Percentiles rank a stretch among this genome's conserved stretches.
These are phyloP conservation scores for Pammene fasciana DNA, from an alignment of 2,888 invertebrate species.

Conservation along the genomic window DNA sequence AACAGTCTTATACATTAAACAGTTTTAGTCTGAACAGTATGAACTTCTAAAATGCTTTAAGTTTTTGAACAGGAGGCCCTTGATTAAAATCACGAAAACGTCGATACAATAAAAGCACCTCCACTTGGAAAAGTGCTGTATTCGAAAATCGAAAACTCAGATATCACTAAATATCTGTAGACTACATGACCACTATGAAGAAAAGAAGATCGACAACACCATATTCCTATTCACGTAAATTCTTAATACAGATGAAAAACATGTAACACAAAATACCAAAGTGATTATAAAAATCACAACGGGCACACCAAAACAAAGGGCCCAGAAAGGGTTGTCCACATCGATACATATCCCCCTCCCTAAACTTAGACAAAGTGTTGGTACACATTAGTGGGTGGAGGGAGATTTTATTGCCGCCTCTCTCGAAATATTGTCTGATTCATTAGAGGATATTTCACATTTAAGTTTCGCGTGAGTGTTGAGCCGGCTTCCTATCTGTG, in stretches of 20 bases:
- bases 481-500: slow-evolving; percentile 57
- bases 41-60: too few relatives aligned
- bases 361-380: slow-evolving; percentile 77
- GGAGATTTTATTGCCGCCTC: slow-evolving; percentile 80
- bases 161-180: too few relatives aligned
- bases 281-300: slow-evolving; percentile 30
- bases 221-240: too few relatives aligned
- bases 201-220: too few relatives aligned
- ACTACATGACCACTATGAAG: too few relatives aligned
- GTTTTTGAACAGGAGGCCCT: too few relatives aligned
- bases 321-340: slow-evolving; percentile 57
- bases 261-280: neutral
- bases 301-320: slow-evolving; percentile 32
- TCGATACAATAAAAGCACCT: too few relatives aligned
- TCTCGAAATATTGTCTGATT: slow-evolving; percentile 84
- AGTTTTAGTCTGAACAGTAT: too few relatives aligned
- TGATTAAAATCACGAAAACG: too few relatives aligned
- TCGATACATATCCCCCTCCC: slow-evolving; percentile 80
- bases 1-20: too few relatives aligned
- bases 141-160: too few relatives aligned
- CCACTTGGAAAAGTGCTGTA: too few relatives aligned
- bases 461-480: slow-evolving; percentile 79
- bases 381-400: slow-evolving; percentile 78
- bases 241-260: neutral
- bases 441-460: slow-evolving; percentile 83